phyloP scores from a whole-genome alignment of 2,797 vertebrate species.

The Dendrocincla tyrannina region DNA sequence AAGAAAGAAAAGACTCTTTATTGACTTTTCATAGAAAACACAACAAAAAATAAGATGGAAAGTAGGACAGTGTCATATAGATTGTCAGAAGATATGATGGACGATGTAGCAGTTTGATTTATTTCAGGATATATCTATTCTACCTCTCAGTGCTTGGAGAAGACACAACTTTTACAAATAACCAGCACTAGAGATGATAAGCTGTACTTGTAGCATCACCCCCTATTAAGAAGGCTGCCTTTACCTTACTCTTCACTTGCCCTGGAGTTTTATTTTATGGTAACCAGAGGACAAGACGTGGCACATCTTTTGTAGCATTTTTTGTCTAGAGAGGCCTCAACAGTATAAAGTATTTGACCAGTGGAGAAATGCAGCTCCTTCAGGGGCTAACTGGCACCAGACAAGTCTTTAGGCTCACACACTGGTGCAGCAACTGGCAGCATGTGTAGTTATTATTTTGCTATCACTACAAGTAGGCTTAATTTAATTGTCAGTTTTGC shows the following conservation, averaged over 20 bases:
- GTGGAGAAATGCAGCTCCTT: background rate
- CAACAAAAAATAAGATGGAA: background rate
- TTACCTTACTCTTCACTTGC: background rate
- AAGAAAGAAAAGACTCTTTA: slow-evolving; percentile 2
- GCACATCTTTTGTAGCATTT: background rate
- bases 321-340: background rate
- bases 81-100: background rate
- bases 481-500: background rate
- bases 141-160: background rate
- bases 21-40: background rate
- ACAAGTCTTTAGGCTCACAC: background rate
- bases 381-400: background rate
- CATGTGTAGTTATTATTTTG: background rate
- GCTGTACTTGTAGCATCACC: background rate
- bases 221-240: background rate
- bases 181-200: background rate
- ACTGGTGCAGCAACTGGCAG: background rate
- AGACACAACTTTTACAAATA: background rate
- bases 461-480: background rate
- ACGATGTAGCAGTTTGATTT: background rate
- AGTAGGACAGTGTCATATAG: background rate
- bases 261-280: background rate
- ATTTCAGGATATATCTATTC: background rate
- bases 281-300: background rate
- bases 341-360: background rate